Base-by-base conservation (phyloP, 35 echinoderm and acorn worm species). In the Chiridota heheva region DNA sequence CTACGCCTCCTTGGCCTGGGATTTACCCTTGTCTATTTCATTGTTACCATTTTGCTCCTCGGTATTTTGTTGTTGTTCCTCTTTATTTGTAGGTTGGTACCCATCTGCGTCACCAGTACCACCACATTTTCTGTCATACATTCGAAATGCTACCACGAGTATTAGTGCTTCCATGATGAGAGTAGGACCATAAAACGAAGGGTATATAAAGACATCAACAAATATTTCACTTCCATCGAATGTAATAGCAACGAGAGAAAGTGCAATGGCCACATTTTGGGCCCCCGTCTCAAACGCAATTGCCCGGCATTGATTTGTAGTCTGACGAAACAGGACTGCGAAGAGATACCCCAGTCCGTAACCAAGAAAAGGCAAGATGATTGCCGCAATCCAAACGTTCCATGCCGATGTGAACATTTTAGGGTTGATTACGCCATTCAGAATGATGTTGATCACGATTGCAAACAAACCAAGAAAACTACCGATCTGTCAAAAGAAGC, bases 211-310 rank as follows among this genome's bases (percentile, higher is more conserved):
- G 16, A 95, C 69, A 16, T 85, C 84, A 26, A 56, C 38, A 5
- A 85, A 73, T 3, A 62, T 4, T 0, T 47, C 63, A 5, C 31
- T 77, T 12, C 80, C 82, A 16, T 76, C 18, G 63, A 90, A 96
- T 0, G 92, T 81, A 30, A 96, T 44, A 26, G 81, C 34, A 43
- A 96, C 40, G 53, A 96, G 60, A 2, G 92, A 74, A 26, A 90
- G 68, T 0, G 86, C 81, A 38, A 96, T 74, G 7, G 81, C 92
- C 27, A 90, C 77, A 47, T 96, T 96, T 42, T 96, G 92, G 6
- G 72, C 73, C 2, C 92, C 92, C 0, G 92, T 96, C 58, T 96
- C 92, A 39, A 96, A 90, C 16, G 72, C 36, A 55, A 96, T 86
- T 45, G 92, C 90, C 2, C 92, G 87, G 56, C 92, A 86, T 71